These are phyloP conservation scores for Pogonus chalceus DNA, from an alignment of 1,140 invertebrate genomes.

Conservation along the genomic window DNA sequence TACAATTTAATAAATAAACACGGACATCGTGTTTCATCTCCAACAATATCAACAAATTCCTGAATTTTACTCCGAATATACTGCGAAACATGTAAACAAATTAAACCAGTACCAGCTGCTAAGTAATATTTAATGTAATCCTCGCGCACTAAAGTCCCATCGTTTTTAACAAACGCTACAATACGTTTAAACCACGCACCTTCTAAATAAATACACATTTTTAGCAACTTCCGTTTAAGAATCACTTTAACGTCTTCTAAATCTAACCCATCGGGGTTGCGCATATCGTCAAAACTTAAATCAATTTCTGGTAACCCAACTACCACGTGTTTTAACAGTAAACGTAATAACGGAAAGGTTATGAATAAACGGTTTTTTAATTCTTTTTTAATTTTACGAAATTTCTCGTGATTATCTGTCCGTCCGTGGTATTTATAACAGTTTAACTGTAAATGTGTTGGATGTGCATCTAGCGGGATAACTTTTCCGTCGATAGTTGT, in stretches of 20 bases:
- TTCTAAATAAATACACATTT: conserved; percentile 36
- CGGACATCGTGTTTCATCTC: conserved; percentile 9
- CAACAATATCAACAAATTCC: conserved; percentile 33
- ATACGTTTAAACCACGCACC: conserved; percentile 35
- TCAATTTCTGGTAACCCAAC: conserved; percentile 42
- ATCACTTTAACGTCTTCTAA: conserved; percentile 37
- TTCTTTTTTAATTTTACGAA: conserved; percentile 43
- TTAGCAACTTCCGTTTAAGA: conserved; percentile 36
- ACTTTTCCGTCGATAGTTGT: conserved; percentile 23
- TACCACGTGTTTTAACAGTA: conserved; percentile 45
- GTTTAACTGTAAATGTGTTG: conserved; percentile 15
- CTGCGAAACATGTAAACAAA: conserved; percentile 42
- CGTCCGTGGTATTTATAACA: conserved; percentile 46
- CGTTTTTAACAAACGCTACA: conserved; percentile 29
- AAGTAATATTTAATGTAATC: conserved; percentile 29
- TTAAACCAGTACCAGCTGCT: conserved; percentile 32
- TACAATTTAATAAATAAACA: conserved; percentile 36
- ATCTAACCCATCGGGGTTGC: conserved; percentile 33
- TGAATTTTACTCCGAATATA: conserved; percentile 40
- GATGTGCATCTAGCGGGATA: conserved; percentile 13
- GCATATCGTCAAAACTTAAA: conserved; percentile 43
- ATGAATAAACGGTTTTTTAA: conserved; percentile 44
- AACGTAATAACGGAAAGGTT: conserved; percentile 50
- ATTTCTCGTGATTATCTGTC: conserved; percentile 46
- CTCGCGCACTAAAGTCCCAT: conserved; percentile 34